A percentile compares a stretch with the other conserved stretches of the same genome.
Conservation (phyloP, 2,797 vertebrate genomes). For the Odontamblyopus lacepedii region DNA sequence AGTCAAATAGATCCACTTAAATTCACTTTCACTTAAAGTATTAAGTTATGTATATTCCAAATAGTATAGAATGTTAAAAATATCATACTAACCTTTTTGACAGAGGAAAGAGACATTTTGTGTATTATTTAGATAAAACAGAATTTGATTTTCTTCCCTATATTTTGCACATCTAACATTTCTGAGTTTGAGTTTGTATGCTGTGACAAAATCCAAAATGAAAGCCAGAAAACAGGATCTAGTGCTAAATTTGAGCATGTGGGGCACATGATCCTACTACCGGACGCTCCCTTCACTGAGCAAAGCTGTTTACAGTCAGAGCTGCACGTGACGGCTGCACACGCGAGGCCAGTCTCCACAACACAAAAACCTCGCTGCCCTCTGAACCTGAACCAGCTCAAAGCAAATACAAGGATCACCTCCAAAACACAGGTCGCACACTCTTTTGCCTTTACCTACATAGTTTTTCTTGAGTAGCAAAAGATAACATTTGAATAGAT, state of each 20-base stretch:
- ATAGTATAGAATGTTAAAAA: too few species aligned
- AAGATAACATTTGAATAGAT: too few species aligned
- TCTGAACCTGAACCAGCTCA: neutral
- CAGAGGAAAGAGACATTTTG: neutral
- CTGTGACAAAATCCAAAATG: neutral
- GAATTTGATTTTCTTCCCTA: neutral
- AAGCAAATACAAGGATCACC: conserved; percentile 10
- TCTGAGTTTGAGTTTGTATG: neutral
- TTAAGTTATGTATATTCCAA: too few species aligned
- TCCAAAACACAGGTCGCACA: neutral
- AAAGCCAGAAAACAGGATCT: neutral
- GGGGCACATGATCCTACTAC: conserved; percentile 43
- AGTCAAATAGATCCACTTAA: too few species aligned
- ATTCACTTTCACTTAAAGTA: too few species aligned
- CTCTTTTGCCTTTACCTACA: neutral
- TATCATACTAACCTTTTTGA: neutral
- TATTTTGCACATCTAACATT: neutral
- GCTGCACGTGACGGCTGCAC: conserved; percentile 38
- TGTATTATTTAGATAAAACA: neutral
- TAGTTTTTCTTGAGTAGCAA: neutral
- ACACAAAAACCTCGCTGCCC: conserved; percentile 10
- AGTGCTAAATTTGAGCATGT: conserved; percentile 23
- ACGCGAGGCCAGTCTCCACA: conserved; percentile 21
- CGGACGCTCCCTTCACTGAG: conserved; percentile 41
- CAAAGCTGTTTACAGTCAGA: conserved; percentile 51